A percentile compares a stretch with the other conserved stretches of the same genome.
phyloP scores from a whole-genome alignment of 1,140 invertebrate species.

The Euura lappo region DNA sequence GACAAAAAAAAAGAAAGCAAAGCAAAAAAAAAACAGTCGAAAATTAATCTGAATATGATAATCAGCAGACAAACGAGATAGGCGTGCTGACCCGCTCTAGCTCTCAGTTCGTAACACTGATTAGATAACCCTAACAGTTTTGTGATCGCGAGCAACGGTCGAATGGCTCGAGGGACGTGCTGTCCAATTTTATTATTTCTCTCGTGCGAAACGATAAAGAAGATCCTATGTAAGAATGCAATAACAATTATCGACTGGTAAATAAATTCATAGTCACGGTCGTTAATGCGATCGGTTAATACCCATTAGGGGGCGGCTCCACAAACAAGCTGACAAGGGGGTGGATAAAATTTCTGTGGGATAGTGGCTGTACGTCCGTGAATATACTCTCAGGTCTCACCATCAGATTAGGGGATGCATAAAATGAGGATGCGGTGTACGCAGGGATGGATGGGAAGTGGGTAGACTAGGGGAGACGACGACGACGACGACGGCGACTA shows the following conservation, averaged over 20 bases:
- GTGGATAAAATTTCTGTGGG: slow-evolving; percentile 14
- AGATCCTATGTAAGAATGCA: slow-evolving; percentile 2
- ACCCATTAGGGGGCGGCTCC: slow-evolving; percentile 50
- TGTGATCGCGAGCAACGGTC: slow-evolving; percentile 10
- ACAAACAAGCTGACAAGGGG: slow-evolving; percentile 41
- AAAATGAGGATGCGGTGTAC: slow-evolving; percentile 23
- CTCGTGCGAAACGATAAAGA: neutral
- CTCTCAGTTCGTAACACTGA: neutral
- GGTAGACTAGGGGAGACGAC: neutral
- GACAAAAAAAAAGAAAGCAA: too few species aligned
- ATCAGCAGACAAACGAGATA: slow-evolving; percentile 7
- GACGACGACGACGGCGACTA: neutral
- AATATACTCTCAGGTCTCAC: slow-evolving; percentile 14
- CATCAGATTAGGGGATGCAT: slow-evolving; percentile 31
- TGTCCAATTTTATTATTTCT: neutral
- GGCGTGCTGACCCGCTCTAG: neutral
- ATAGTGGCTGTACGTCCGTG: neutral
- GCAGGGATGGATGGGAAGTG: neutral
- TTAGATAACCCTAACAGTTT: slow-evolving; percentile 12
- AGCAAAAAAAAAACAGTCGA: neutral
- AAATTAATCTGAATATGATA: slow-evolving; percentile 14
- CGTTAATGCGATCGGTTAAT: slow-evolving; percentile 50
- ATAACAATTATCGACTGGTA: slow-evolving; percentile 7
- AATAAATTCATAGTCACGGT: slow-evolving; percentile 20
- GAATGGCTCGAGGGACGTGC: neutral